A percentile compares a stretch with the other conserved stretches of the same genome.
These are phyloP conservation scores for Sula dactylatra DNA, from an alignment of 2,113 vertebrate genomes.

Conservation along the genomic window DNA sequence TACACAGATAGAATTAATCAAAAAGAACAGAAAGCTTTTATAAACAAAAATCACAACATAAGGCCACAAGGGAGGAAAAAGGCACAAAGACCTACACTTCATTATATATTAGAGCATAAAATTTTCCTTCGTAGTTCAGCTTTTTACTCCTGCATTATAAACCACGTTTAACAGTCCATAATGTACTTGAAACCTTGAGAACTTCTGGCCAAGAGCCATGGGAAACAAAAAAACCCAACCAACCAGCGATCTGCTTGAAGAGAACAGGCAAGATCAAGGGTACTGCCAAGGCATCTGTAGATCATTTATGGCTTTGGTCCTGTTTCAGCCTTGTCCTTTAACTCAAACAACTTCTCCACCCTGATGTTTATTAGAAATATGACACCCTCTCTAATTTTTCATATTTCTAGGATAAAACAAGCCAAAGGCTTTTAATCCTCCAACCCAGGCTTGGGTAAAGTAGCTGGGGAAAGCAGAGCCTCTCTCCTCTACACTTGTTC, in stretches of 20 bases:
- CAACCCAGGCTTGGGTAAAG: neutral
- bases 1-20: neutral
- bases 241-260: neutral
- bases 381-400: neutral
- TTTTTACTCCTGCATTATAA: neutral
- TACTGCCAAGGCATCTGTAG: slow-evolving; percentile 20
- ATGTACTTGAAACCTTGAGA: neutral
- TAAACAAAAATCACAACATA: neutral
- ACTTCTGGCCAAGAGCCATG: neutral
- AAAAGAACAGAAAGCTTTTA: neutral
- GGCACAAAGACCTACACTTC: neutral
- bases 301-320: neutral
- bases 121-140: neutral
- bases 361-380: neutral
- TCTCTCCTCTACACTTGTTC: neutral
- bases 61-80: neutral
- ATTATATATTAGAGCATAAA: neutral
- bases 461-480: neutral
- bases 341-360: neutral
- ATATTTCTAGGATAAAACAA: neutral
- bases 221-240: neutral
- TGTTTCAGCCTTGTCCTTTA: slow-evolving; percentile 4
- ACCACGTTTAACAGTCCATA: neutral
- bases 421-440: neutral
- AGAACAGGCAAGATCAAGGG: slow-evolving; percentile 26